A percentile compares a stretch with the other conserved stretches of the same genome.
Evolutionary conservation across 2,888 invertebrate genomes (phyloP).

Genomic region (Macrophya annulata): DNA sequence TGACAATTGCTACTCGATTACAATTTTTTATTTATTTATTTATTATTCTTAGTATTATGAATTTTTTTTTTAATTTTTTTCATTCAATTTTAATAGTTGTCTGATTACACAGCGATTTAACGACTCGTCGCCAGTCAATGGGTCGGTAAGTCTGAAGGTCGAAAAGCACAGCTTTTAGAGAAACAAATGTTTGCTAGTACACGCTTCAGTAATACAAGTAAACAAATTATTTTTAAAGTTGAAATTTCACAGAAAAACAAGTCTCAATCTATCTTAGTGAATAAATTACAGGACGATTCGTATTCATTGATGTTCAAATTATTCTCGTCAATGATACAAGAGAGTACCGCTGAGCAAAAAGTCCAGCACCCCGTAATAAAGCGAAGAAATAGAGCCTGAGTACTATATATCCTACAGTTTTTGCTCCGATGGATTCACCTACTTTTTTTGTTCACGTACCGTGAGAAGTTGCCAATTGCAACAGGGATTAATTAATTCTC

Average conservation of each 20-base stretch:
- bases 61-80: background rate
- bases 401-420: background rate
- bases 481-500: conserved; percentile 32
- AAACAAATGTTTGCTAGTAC: background rate
- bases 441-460: background rate
- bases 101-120: conserved; percentile 20
- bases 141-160: conserved; percentile 4
- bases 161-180: background rate
- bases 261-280: background rate
- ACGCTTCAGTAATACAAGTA: background rate
- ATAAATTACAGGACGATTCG: conserved; percentile 4
- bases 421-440: background rate
- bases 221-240: conserved; percentile 39
- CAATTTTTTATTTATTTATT: background rate
- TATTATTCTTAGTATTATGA: background rate
- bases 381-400: background rate
- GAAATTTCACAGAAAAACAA: conserved; percentile 21
- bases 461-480: conserved; percentile 26
- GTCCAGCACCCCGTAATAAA: background rate
- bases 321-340: background rate
- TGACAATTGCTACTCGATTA: background rate
- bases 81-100: background rate
- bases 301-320: conserved; percentile 2
- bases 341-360: conserved; percentile 5
- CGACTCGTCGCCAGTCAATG: conserved; percentile 1